These are phyloP conservation scores for Drepana falcataria DNA, from an alignment of 2,888 invertebrate species.

Conservation along the genomic window DNA sequence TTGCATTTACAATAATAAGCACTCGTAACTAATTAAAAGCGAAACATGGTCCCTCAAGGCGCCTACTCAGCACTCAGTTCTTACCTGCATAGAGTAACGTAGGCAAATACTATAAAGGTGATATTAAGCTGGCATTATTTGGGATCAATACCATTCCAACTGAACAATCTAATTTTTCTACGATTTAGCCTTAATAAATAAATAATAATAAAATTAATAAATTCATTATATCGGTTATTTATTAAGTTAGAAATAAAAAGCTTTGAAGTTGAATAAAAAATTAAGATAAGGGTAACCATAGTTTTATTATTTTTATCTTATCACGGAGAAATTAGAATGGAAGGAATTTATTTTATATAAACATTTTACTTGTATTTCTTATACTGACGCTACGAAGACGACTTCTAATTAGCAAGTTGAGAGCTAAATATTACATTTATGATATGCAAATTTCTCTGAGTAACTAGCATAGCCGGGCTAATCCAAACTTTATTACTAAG, in stretches of 20 bases:
- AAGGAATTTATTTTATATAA: too few species aligned
- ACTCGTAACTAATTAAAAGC: slow-evolving; percentile 73
- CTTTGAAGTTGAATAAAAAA: too few species aligned
- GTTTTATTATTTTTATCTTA: too few species aligned
- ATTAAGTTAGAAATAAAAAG: too few species aligned
- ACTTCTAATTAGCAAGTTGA: slow-evolving; percentile 75
- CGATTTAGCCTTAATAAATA: too few species aligned
- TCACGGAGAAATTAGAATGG: too few species aligned
- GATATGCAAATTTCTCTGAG: slow-evolving; percentile 71
- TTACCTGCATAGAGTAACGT: slow-evolving; percentile 56
- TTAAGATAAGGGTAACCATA: too few species aligned
- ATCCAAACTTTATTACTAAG: slow-evolving; percentile 40
- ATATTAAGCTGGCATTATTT: neutral
- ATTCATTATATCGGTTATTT: too few species aligned
- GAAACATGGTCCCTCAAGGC: slow-evolving; percentile 47
- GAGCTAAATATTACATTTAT: slow-evolving; percentile 77
- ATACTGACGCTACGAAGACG: slow-evolving; percentile 55
- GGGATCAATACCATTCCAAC: neutral
- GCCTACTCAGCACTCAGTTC: slow-evolving; percentile 36
- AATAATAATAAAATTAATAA: too few species aligned
- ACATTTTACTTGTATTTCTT: neutral
- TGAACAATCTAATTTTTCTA: too few species aligned
- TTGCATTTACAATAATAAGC: slow-evolving; percentile 69
- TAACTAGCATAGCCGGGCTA: slow-evolving; percentile 30
- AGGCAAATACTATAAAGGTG: slow-evolving; percentile 23